phyloP scores from a whole-genome alignment of 2,888 invertebrate species.

The Atherix ibis region DNA sequence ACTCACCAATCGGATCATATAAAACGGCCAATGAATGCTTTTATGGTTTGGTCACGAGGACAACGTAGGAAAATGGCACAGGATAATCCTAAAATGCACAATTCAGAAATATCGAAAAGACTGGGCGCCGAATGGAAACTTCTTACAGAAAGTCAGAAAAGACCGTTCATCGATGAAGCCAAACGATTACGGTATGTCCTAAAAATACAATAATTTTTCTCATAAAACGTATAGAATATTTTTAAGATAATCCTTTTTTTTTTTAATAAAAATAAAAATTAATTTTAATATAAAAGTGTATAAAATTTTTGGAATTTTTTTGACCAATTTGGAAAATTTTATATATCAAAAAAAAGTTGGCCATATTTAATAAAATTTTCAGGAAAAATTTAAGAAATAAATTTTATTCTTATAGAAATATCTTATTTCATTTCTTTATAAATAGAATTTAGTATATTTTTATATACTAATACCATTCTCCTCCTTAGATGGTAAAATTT shows the following conservation, averaged over 20 bases:
- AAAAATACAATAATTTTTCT: too few relatives aligned
- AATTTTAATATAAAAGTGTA: neutral
- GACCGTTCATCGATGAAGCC: slow-evolving; percentile 91
- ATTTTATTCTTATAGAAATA: too few relatives aligned
- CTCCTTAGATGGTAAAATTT: too few relatives aligned
- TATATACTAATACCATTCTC: too few relatives aligned
- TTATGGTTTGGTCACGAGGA: slow-evolving; percentile 91
- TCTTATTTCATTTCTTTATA: too few relatives aligned
- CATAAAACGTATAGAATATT: too few relatives aligned
- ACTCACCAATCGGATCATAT: slow-evolving; percentile 51
- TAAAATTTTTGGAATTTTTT: neutral
- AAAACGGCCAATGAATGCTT: slow-evolving; percentile 95
- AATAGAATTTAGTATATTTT: too few relatives aligned
- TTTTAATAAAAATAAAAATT: neutral
- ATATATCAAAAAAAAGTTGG: too few relatives aligned
- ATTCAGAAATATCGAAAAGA: slow-evolving; percentile 78
- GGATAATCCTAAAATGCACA: slow-evolving; percentile 89
- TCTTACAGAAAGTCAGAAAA: slow-evolving; percentile 71
- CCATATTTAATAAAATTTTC: too few relatives aligned
- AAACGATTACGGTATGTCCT: slow-evolving; percentile 67
- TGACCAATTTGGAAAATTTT: neutral
- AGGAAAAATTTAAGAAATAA: too few relatives aligned
- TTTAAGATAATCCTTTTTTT: too few relatives aligned
- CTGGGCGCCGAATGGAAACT: slow-evolving; percentile 90
- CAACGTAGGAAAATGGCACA: slow-evolving; percentile 85